Percentiles rank a stretch among this genome's conserved stretches.
Conservation (phyloP, 2,888 invertebrate genomes). For the Cataglyphis albicans region DNA sequence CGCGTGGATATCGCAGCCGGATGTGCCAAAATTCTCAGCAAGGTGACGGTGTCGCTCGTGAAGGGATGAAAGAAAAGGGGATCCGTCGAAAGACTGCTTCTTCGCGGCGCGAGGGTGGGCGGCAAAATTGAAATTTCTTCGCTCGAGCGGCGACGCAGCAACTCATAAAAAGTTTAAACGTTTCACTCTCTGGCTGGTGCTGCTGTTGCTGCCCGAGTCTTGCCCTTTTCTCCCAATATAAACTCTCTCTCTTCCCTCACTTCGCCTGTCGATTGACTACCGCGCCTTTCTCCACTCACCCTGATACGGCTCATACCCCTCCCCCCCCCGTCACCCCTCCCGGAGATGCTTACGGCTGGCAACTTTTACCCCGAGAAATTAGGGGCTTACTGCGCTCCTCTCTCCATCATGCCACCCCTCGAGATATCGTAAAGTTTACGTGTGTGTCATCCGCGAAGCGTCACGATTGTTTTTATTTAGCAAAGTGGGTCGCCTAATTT, state of each 20-base stretch:
- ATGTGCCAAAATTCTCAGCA: constrained; percentile 66
- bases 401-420: constrained; percentile 66
- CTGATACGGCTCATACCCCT: constrained; percentile 67
- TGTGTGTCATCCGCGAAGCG: constrained; percentile 32
- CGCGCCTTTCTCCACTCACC: constrained; percentile 70
- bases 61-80: constrained; percentile 62
- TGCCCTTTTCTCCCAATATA: constrained; percentile 81
- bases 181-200: constrained; percentile 77
- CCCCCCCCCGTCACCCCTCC: constrained; percentile 52
- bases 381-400: constrained; percentile 84
- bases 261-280: constrained; percentile 82
- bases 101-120: constrained; percentile 67
- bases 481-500: constrained; percentile 4
- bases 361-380: constrained; percentile 85
- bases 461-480: constrained; percentile 42
- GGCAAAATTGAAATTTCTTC: constrained; percentile 86
- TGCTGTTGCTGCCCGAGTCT: constrained; percentile 78
- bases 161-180: constrained; percentile 86
- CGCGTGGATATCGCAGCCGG: constrained; percentile 62
- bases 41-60: constrained; percentile 43
- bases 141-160: constrained; percentile 85
- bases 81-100: constrained; percentile 47
- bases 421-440: constrained; percentile 36
- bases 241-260: constrained; percentile 77
- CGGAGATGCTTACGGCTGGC: constrained; percentile 80